Evolutionary conservation across 2,888 invertebrate genomes (phyloP).

Genomic region (Serrognathus titanus): DNA sequence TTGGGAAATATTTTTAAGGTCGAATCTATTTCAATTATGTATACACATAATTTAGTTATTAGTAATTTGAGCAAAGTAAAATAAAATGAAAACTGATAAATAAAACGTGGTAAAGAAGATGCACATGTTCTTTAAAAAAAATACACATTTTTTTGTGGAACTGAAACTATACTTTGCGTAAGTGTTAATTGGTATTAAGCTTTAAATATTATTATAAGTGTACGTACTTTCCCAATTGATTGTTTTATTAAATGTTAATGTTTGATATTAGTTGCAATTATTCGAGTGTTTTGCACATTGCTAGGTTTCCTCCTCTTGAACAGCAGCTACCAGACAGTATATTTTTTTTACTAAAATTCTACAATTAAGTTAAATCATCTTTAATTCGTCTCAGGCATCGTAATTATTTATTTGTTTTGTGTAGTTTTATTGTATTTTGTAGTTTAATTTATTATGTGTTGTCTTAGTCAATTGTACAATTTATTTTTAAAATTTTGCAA

Average conservation of each 20-base stretch:
- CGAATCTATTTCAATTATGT: not conserved
- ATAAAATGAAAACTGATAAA: too few species aligned
- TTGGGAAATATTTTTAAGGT: not conserved
- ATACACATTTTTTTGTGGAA: not conserved
- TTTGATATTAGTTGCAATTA: conserved; percentile 3
- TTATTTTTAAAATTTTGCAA: conserved; percentile 2
- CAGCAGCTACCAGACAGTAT: conserved; percentile 11
- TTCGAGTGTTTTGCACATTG: conserved; percentile 18
- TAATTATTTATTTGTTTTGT: conserved; percentile 13
- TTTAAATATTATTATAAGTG: not conserved
- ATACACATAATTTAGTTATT: not conserved
- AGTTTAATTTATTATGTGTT: conserved; percentile 20
- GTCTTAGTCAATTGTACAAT: conserved; percentile 16
- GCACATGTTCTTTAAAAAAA: too few species aligned
- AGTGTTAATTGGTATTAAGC: not conserved
- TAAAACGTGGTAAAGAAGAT: too few species aligned
- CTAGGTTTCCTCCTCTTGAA: conserved; percentile 14
- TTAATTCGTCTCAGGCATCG: conserved; percentile 12
- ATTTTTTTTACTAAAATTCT: not conserved
- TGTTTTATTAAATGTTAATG: not conserved
- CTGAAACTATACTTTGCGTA: not conserved
- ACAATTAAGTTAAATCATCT: not conserved
- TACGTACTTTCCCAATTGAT: conserved; percentile 1
- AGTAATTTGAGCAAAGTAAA: not conserved
- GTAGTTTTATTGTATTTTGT: conserved; percentile 8